Conservation (phyloP, 1,140 invertebrate species). For the Aphelenchoides avenae region DNA sequence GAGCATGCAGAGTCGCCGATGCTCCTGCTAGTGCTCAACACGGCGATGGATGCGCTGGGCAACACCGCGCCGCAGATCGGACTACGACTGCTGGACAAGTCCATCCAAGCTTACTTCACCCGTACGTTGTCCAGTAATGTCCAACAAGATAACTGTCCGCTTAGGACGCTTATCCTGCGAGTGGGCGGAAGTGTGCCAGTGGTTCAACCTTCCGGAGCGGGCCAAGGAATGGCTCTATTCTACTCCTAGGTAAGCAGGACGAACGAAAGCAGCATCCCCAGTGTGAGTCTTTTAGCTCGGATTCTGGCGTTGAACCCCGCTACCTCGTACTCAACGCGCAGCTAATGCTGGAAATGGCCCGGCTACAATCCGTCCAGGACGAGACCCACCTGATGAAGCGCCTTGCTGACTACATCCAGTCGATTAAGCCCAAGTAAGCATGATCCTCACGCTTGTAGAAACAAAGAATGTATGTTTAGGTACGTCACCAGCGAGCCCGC, state of each 20-base stretch:
- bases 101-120: constrained; percentile 31
- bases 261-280: no score
- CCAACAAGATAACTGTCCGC: background rate
- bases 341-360: constrained; percentile 31
- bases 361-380: constrained; percentile 2
- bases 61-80: constrained; percentile 17
- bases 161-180: constrained; percentile 13
- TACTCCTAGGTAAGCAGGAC: constrained; percentile 8
- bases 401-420: constrained; percentile 12
- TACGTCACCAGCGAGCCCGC: constrained; percentile 21
- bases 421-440: constrained; percentile 38
- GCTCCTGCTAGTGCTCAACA: constrained; percentile 20
- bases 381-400: constrained; percentile 12
- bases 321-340: constrained; percentile 36
- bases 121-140: no score
- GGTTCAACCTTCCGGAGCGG: constrained; percentile 19
- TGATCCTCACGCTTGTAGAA: background rate
- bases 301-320: constrained; percentile 23
- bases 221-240: constrained; percentile 28
- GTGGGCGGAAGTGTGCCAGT: constrained; percentile 38
- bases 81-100: constrained; percentile 22
- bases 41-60: constrained; percentile 11
- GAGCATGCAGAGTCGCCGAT: constrained; percentile 33
- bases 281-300: no score
- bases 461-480: constrained; percentile 18